Base-by-base conservation (phyloP, 2,888 invertebrate genomes). In the Pemphredon lugubris region DNA sequence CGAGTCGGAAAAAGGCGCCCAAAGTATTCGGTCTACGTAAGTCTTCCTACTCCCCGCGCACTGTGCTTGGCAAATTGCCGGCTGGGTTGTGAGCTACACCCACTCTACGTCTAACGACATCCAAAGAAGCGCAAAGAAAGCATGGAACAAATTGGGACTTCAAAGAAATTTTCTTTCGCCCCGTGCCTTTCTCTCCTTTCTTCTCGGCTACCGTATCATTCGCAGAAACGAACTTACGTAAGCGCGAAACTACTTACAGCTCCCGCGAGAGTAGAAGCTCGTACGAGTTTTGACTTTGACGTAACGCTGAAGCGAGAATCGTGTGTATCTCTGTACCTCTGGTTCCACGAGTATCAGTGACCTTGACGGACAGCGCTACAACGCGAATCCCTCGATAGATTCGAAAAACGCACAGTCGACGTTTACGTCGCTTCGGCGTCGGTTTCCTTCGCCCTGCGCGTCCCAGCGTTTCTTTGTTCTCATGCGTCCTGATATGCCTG, bases 31-130 rank as follows among this genome's bases (percentile, higher is more conserved):
- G 30, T 18, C 40, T 3, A 26, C 44, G 50, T 32, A 34, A 53
- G 60, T 54, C 69, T 54, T 34, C 39, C 26, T 47, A 45, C 44
- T 47, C 21, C 30, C 9, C 47, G 48, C 55, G 61, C 74, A 81
- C 81, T 77, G 73, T 76, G 63, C 73, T 75, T 77, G 80, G 76
- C 74, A 76, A 77, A 80, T 75, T 81, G 82, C 75, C 75, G 77
- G 71, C 59, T 57, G 53, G 30, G 42, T 5, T 58, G 69, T 60
- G 72, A 81, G 53, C 72, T 59, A 26, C 59, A 71, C 51, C 39
- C 37, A 20, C 57, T 58, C 68, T 55, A 32, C 58, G 39, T 47
- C 37, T 55, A 57, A 55, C 63, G 45, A 51, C 55, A 57, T 55
- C 53, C 32, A 30, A 26, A 50, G 61, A 45, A 61, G 47, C 54